Base-by-base conservation (phyloP, 2,888 invertebrate genomes). In the Alsophila aescularia region DNA sequence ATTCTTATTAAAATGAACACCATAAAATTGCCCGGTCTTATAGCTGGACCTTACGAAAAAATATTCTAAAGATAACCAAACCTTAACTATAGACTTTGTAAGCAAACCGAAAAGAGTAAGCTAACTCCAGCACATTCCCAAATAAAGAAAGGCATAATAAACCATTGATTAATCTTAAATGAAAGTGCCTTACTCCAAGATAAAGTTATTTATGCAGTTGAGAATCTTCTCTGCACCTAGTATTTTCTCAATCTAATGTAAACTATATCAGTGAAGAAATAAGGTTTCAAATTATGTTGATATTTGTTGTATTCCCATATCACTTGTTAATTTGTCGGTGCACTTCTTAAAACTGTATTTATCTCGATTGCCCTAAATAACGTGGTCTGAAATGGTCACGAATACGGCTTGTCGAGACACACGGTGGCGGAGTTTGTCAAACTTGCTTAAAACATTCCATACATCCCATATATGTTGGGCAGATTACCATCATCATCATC, bases 251-350 rank as follows among this genome's bases (percentile, higher is more conserved):
- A 51, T 13, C 63, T 1, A 52, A 36, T 18, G 29, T 53, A 36
- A 43, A 14, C 44, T 34, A 40, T 64, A 61, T 44, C 7, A 16
- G 21, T 4, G 12, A 9, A 9, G 2, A 18, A 31, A 44, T 47
- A 48, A 71, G 70, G 60, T 49, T 27, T 6, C n/a, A 68, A 68
- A 47, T 65, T 59, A 12, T 29, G 41, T 39, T n/a, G 62, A 62
- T 64, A 69, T 1, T 10, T 21, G 21, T 9, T 36, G 29, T 36
- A 58, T 69, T 66, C 61, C 61, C 59, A 43, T 69, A 69, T 69
- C 69, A 66, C 67, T 70, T 71, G 72, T 75, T 72, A 75, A 79
- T 82, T 79, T 76, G 81, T 79, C 82, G 81, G 82, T 70, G 59
- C 67, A 72, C 67, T 77, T 81, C 75, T 79, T 71, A 72, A 70